phyloP scores from a whole-genome alignment of 2,888 invertebrate species.

The Plebejus melissa region DNA sequence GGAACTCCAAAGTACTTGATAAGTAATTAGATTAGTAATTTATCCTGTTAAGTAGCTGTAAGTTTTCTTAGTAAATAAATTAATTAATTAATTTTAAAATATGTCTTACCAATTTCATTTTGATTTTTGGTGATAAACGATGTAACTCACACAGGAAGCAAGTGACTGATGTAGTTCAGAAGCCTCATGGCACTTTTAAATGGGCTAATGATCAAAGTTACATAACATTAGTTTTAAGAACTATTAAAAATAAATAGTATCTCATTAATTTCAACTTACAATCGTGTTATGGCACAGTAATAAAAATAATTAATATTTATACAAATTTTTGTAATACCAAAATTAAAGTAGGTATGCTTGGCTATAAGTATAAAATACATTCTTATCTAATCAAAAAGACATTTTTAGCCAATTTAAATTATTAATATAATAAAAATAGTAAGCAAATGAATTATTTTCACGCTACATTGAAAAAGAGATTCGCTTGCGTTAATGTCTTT shows the following conservation, averaged over 20 bases:
- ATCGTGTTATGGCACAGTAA: neutral
- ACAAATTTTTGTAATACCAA: neutral
- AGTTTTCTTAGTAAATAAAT: no score
- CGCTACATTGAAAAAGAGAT: neutral
- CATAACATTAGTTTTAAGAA: neutral
- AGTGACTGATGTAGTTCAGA: neutral
- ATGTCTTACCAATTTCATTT: conserved; percentile 1
- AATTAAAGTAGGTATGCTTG: no score
- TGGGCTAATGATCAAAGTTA: neutral
- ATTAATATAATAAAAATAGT: no score
- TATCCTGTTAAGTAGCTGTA: no score
- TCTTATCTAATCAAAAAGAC: no score
- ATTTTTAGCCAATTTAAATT: no score
- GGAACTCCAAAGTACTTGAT: no score
- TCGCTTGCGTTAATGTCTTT: neutral
- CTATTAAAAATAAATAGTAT: neutral
- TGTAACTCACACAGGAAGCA: neutral
- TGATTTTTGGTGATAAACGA: neutral
- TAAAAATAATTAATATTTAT: neutral
- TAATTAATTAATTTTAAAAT: no score
- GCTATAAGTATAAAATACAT: no score
- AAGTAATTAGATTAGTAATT: no score
- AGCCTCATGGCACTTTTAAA: neutral
- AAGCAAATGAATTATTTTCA: no score
- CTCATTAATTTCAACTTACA: neutral